A percentile compares a stretch with the other conserved stretches of the same genome.
These are phyloP conservation scores for Drosophila trapezifrons DNA, from an alignment of 1,140 invertebrate species.

Conservation along the genomic window DNA sequence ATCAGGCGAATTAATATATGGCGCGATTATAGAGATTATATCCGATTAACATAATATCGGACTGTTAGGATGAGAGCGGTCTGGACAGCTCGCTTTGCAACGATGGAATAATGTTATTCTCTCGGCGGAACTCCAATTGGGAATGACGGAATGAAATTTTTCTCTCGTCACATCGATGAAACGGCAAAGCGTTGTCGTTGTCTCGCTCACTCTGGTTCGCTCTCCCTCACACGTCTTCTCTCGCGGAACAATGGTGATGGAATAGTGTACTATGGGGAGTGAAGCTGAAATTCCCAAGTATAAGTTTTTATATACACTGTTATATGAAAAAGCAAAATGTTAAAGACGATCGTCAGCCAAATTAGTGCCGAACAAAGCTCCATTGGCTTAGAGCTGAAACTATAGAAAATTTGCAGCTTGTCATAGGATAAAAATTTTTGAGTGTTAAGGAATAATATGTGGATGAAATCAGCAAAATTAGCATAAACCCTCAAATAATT, in stretches of 20 bases:
- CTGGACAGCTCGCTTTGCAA: neutral
- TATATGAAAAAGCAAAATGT: too few relatives aligned
- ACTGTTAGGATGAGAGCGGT: neutral
- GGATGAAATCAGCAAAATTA: too few relatives aligned
- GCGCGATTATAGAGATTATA: slow-evolving; percentile 5
- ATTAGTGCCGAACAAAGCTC: too few relatives aligned
- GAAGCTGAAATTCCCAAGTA: too few relatives aligned
- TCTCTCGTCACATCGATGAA: slow-evolving; percentile 19
- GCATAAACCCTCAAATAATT: too few relatives aligned
- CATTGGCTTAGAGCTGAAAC: too few relatives aligned
- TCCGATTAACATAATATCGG: slow-evolving; percentile 2
- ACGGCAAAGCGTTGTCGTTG: slow-evolving; percentile 7
- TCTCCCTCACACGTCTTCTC: neutral
- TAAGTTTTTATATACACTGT: too few relatives aligned
- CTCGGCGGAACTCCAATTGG: slow-evolving; percentile 10
- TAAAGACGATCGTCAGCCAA: too few relatives aligned
- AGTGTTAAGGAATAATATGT: too few relatives aligned
- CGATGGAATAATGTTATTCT: neutral
- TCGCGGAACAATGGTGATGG: neutral
- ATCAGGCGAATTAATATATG: slow-evolving; percentile 1
- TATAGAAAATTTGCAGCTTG: too few relatives aligned
- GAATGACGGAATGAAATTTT: slow-evolving; percentile 13
- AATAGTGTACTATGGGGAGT: neutral
- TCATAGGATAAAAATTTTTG: too few relatives aligned
- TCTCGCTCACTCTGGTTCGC: neutral